Conservation (phyloP, 2,797 vertebrate species). For the Spinus pinus region DNA sequence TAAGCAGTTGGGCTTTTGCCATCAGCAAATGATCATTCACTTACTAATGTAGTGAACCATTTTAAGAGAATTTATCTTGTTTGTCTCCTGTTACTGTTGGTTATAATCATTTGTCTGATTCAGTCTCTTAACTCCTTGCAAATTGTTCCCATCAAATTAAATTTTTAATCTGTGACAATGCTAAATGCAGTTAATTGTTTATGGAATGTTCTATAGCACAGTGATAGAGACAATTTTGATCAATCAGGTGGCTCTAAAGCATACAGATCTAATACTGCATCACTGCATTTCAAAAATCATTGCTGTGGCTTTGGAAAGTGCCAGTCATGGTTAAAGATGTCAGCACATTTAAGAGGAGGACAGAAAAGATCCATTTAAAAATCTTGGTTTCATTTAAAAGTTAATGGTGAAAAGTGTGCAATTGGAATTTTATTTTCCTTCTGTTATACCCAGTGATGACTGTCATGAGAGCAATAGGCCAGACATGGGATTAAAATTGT, state of each 20-base stretch:
- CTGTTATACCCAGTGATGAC: not conserved
- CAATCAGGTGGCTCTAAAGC: not conserved
- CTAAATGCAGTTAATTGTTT: constrained; percentile 1
- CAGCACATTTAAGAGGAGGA: not conserved
- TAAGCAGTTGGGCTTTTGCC: not conserved
- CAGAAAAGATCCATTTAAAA: not conserved
- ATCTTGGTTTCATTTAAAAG: not conserved
- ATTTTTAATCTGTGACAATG: constrained; percentile 26
- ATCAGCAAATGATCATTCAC: not conserved
- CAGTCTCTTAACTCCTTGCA: not conserved
- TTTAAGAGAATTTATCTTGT: not conserved
- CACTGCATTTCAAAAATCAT: not conserved
- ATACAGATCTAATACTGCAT: not conserved
- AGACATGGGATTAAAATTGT: constrained; percentile 23
- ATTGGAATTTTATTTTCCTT: not conserved
- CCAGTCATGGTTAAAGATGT: not conserved
- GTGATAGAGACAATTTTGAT: not conserved
- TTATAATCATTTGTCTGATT: constrained; percentile 20
- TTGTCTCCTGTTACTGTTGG: not conserved
- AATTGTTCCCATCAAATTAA: constrained; percentile 30
- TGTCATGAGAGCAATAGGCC: constrained; percentile 18
- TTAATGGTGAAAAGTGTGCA: not conserved
- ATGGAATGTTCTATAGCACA: not conserved
- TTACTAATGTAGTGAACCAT: not conserved
- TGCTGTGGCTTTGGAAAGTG: not conserved